Percentiles rank a stretch among this genome's conserved stretches.
Evolutionary conservation across 2,888 invertebrate genomes (phyloP).

Genomic region (Monopis laevigella): DNA sequence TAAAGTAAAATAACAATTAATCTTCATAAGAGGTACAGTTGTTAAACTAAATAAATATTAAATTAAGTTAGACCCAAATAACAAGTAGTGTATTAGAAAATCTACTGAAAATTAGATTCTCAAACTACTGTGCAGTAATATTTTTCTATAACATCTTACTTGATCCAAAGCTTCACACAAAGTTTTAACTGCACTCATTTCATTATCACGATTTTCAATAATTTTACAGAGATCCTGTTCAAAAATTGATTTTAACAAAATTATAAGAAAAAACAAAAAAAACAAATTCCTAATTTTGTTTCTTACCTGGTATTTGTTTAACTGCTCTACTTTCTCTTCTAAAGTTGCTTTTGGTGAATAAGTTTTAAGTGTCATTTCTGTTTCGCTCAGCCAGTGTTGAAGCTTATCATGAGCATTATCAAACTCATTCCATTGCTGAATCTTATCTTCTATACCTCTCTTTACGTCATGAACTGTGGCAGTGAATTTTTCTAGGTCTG

Average conservation of each 20-base stretch:
- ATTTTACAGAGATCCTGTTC: constrained; percentile 79
- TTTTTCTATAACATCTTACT: constrained; percentile 69
- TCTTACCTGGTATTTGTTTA: constrained; percentile 88
- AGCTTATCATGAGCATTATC: constrained; percentile 86
- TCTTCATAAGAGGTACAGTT: constrained; percentile 1
- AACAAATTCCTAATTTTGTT: constrained; percentile 13
- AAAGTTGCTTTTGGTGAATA: constrained; percentile 84
- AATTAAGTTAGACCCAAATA: constrained; percentile 16
- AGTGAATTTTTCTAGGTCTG: constrained; percentile 85
- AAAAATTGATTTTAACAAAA: constrained; percentile 34
- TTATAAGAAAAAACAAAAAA: constrained; percentile 5
- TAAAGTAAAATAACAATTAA: too few relatives aligned
- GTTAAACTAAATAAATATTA: background rate
- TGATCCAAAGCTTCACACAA: constrained; percentile 84
- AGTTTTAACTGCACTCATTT: constrained; percentile 76
- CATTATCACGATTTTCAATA: constrained; percentile 76
- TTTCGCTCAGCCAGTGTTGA: constrained; percentile 84
- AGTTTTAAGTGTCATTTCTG: constrained; percentile 86
- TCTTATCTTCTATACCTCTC: constrained; percentile 81
- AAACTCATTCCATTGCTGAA: constrained; percentile 92
- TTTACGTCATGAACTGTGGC: constrained; percentile 80
- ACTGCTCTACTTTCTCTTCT: constrained; percentile 90
- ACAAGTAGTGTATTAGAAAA: constrained; percentile 40
- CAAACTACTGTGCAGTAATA: constrained; percentile 40
- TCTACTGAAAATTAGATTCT: constrained; percentile 57